phyloP scores from a whole-genome alignment of 2,888 invertebrate species.

The Meteorus cinctellus region DNA sequence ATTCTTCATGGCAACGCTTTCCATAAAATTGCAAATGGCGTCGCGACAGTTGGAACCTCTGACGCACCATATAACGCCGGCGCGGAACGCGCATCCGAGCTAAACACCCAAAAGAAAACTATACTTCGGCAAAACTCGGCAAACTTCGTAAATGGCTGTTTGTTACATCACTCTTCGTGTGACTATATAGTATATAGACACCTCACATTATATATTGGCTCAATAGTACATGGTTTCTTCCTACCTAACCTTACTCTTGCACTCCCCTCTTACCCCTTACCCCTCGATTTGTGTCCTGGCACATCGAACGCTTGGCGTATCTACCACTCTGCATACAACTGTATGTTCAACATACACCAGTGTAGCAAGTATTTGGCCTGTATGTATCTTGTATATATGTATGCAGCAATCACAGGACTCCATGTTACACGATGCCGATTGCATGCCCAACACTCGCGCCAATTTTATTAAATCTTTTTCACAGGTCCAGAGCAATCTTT shows the following conservation, averaged over 20 bases:
- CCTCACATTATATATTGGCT: conserved; percentile 48
- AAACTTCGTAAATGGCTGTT: conserved; percentile 64
- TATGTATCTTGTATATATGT: conserved; percentile 21
- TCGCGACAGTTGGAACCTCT: conserved; percentile 61
- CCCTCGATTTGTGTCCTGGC: background rate
- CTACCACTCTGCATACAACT: conserved; percentile 28
- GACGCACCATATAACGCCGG: conserved; percentile 53
- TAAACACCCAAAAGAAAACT: conserved; percentile 44
- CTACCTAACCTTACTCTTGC: conserved; percentile 23
- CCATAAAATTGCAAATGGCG: conserved; percentile 70
- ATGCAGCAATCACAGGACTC: conserved; percentile 37
- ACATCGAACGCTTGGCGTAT: conserved; percentile 22
- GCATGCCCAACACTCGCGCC: conserved; percentile 18
- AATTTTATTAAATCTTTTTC: conserved; percentile 15
- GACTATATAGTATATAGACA: conserved; percentile 49
- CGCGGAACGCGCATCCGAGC: conserved; percentile 44
- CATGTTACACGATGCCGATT: conserved; percentile 48
- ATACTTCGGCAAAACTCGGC: conserved; percentile 61
- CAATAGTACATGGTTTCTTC: conserved; percentile 47
- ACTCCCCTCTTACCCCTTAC: background rate
- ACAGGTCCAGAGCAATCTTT: conserved; percentile 39
- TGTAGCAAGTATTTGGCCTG: background rate
- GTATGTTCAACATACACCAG: conserved; percentile 5
- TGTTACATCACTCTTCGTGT: conserved; percentile 70
- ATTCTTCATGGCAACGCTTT: conserved; percentile 45